phyloP scores from a whole-genome alignment of 1,140 invertebrate genomes.

The Stenopsyche tienmushanensis region DNA sequence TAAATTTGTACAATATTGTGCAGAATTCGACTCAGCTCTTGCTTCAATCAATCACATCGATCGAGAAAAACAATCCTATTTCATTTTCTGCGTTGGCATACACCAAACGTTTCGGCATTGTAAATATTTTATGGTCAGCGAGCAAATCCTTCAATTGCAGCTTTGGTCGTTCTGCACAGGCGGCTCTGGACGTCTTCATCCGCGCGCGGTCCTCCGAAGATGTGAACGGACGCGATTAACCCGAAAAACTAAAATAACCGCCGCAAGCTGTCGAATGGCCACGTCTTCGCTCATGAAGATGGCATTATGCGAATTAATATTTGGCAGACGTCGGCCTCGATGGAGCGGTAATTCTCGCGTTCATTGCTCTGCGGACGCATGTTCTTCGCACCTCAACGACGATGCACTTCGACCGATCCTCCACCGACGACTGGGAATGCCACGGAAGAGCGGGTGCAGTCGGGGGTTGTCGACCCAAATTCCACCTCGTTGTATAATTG shows the following conservation, averaged over 20 bases:
- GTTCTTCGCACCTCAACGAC: background rate
- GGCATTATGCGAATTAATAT: slow-evolving; percentile 16
- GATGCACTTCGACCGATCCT: background rate
- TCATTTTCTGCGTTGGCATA: background rate
- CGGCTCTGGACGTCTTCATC: too few species aligned
- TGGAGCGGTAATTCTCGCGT: slow-evolving; percentile 5
- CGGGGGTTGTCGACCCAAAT: background rate
- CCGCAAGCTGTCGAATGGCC: background rate
- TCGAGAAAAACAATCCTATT: background rate
- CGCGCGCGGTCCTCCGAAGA: background rate
- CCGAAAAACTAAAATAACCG: background rate
- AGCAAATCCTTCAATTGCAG: too few species aligned
- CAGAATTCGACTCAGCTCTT: too few species aligned
- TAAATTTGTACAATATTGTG: too few species aligned
- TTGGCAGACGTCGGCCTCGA: slow-evolving; percentile 10
- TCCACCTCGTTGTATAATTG: background rate
- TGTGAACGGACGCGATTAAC: background rate
- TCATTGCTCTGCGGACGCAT: slow-evolving; percentile 12
- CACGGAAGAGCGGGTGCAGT: background rate
- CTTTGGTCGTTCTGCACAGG: too few species aligned
- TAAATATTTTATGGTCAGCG: too few species aligned
- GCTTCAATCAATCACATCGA: too few species aligned
- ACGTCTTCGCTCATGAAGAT: background rate
- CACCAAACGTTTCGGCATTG: too few species aligned
- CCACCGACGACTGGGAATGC: background rate